Evolutionary conservation across 1,140 invertebrate genomes (phyloP).

Genomic region (Thereuonema tuberculata): DNA sequence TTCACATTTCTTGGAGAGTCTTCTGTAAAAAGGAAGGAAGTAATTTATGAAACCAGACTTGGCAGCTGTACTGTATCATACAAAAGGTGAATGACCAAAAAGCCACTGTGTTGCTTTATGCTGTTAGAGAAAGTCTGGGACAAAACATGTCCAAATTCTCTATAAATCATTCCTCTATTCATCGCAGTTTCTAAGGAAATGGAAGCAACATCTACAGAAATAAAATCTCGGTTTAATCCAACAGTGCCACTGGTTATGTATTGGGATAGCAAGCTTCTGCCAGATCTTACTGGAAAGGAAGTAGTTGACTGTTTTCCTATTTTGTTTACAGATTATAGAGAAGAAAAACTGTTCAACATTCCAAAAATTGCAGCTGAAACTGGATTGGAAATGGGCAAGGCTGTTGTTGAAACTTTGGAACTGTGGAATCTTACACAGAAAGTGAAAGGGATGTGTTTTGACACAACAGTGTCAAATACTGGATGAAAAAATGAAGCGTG

Average conservation of each 20-base stretch:
- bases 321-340: constrained; percentile 20
- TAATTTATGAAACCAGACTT: background rate
- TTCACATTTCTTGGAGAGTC: background rate
- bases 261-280: constrained; percentile 11
- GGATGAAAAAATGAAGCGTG: constrained; percentile 12
- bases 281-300: constrained; percentile 10
- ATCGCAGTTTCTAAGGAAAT: background rate
- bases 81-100: constrained; percentile 8
- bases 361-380: constrained; percentile 22
- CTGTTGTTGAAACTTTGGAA: constrained; percentile 19
- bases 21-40: background rate
- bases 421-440: constrained; percentile 15
- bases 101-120: background rate
- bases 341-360: constrained; percentile 23
- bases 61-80: constrained; percentile 5
- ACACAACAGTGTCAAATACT: constrained; percentile 19
- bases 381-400: constrained; percentile 18
- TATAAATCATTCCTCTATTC: background rate
- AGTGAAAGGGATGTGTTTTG: constrained; percentile 19
- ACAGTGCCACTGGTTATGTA: background rate
- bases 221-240: constrained; percentile 4
- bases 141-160: background rate
- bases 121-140: background rate
- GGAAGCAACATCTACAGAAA: background rate
- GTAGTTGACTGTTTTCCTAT: constrained; percentile 25